phyloP scores from a whole-genome alignment of 2,797 vertebrate species.

The Malurus splendens region DNA sequence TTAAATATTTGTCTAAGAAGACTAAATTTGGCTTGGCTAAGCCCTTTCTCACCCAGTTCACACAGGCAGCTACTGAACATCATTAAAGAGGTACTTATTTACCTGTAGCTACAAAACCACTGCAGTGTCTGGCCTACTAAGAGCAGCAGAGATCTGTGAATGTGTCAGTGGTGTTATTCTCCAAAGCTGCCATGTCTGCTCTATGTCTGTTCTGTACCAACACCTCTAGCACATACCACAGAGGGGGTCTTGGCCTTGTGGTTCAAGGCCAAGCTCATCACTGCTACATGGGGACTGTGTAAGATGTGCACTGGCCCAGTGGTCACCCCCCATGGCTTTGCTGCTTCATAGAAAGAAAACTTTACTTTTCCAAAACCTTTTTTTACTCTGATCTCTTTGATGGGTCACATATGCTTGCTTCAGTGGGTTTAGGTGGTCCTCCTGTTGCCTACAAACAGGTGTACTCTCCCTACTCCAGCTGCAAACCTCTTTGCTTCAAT shows the following conservation, averaged over 20 bases:
- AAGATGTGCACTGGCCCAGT: neutral
- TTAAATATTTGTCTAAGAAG: neutral
- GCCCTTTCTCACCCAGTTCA: neutral
- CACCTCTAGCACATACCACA: neutral
- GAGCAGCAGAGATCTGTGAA: neutral
- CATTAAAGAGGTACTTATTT: neutral
- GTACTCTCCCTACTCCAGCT: neutral
- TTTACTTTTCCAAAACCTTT: neutral
- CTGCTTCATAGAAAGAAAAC: neutral
- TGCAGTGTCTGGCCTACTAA: neutral
- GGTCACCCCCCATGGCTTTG: neutral
- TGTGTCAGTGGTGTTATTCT: neutral
- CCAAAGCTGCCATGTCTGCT: neutral
- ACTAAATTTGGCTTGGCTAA: neutral
- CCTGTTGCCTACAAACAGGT: neutral
- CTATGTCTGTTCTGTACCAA: neutral
- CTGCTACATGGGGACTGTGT: neutral
- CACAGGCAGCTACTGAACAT: neutral
- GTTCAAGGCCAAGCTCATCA: neutral
- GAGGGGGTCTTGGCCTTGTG: neutral
- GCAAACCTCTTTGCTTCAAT: neutral
- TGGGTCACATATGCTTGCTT: neutral
- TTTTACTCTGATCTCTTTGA: neutral
- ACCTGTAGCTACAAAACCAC: neutral
- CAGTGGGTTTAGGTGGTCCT: no score